A percentile compares a stretch with the other conserved stretches of the same genome.
These are phyloP conservation scores for Xanthorhoe designata DNA, from an alignment of 2,888 invertebrate species.

Conservation along the genomic window DNA sequence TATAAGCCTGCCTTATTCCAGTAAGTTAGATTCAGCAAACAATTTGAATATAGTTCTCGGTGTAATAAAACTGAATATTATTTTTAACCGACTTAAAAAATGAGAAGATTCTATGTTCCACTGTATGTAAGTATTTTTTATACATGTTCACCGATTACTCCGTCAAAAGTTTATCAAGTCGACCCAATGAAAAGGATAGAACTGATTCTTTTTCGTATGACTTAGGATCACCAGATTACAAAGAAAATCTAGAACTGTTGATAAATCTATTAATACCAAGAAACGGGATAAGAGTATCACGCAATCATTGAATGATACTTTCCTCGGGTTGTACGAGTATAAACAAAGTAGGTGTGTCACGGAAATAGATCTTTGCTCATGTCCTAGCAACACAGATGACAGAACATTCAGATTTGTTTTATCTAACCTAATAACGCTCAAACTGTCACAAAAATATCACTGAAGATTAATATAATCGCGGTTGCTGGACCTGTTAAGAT, in stretches of 20 bases:
- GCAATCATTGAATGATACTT: conserved; percentile 22
- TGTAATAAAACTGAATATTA: too few species aligned
- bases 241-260: neutral
- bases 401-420: conserved; percentile 37
- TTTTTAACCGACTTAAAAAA: too few species aligned
- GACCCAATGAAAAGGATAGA: too few species aligned
- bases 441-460: conserved; percentile 21
- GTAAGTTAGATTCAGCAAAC: neutral
- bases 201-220: too few species aligned
- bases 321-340: neutral
- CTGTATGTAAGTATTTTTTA: too few species aligned
- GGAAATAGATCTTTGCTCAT: conserved; percentile 20
- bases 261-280: conserved; percentile 15
- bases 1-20: neutral
- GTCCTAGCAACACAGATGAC: conserved; percentile 24
- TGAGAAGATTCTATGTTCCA: too few species aligned
- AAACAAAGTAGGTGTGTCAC: conserved; percentile 23
- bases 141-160: too few species aligned
- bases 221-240: too few species aligned
- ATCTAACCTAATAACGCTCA: conserved; percentile 48
- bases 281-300: conserved; percentile 24
- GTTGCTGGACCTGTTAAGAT: conserved; percentile 23
- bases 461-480: conserved; percentile 1
- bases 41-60: too few species aligned
- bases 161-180: too few species aligned